Conservation (phyloP, 2,113 vertebrate genomes). For the Oostethus manadensis region DNA sequence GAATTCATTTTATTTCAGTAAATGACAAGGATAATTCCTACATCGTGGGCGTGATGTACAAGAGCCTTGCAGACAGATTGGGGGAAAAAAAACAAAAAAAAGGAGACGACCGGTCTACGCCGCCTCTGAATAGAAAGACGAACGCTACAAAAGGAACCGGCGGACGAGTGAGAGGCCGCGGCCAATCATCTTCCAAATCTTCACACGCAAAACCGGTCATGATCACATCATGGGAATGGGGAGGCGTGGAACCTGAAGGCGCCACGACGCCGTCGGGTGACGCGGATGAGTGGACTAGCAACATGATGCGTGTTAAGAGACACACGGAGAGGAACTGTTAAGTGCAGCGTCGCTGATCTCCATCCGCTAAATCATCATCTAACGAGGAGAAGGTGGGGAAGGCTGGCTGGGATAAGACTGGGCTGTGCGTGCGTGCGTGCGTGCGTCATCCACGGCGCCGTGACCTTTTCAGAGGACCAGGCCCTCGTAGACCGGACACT, state of each 20-base stretch:
- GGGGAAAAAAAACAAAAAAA: slow-evolving; percentile 26
- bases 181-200: slow-evolving; percentile 8
- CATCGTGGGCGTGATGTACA: slow-evolving; percentile 63
- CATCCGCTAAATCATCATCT: background rate
- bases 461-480: slow-evolving; percentile 72
- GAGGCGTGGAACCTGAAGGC: slow-evolving; percentile 12
- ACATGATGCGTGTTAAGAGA: slow-evolving; percentile 22
- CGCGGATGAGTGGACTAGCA: slow-evolving; percentile 3
- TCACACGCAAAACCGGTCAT: slow-evolving; percentile 23
- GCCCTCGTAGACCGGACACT: slow-evolving; percentile 93
- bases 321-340: slow-evolving; percentile 13
- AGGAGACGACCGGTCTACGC: slow-evolving; percentile 17
- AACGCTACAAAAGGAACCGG: background rate
- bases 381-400: slow-evolving; percentile 2
- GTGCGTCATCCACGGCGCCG: slow-evolving; percentile 19
- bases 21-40: slow-evolving; percentile 61
- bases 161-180: slow-evolving; percentile 13
- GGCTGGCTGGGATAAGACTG: slow-evolving; percentile 15
- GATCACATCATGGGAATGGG: slow-evolving; percentile 5
- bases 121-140: slow-evolving; percentile 29
- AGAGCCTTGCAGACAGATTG: slow-evolving; percentile 61
- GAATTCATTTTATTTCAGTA: slow-evolving; percentile 68
- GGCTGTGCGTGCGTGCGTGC: slow-evolving; percentile 26
- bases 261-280: background rate
- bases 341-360: background rate